Evolutionary conservation across 2,888 invertebrate species (phyloP).

Genomic region (Herminia tarsipennalis): DNA sequence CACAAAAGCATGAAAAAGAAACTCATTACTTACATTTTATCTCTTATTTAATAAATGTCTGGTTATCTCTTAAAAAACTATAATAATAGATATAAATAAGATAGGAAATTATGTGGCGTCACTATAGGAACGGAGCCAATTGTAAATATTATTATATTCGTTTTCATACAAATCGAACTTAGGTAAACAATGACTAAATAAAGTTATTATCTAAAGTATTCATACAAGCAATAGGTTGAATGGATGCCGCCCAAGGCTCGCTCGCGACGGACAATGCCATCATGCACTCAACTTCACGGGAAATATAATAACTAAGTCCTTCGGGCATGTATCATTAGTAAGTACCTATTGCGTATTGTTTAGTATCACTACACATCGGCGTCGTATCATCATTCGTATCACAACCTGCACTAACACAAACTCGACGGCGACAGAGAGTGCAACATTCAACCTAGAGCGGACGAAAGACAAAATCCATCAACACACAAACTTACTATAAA

Average conservation of each 20-base stretch:
- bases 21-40: conserved; percentile 49
- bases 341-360: conserved; percentile 1
- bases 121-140: conserved; percentile 81
- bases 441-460: conserved; percentile 48
- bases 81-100: conserved; percentile 78
- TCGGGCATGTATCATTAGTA: not conserved
- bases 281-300: not conserved
- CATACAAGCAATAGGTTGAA: conserved; percentile 56
- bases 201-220: conserved; percentile 78
- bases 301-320: not conserved
- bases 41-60: conserved; percentile 64
- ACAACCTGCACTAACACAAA: conserved; percentile 53
- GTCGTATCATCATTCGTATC: conserved; percentile 49
- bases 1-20: conserved; percentile 58
- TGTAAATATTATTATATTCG: conserved; percentile 63
- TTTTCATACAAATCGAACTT: conserved; percentile 77
- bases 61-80: conserved; percentile 68
- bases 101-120: conserved; percentile 73
- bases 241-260: conserved; percentile 27
- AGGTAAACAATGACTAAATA: conserved; percentile 81
- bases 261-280: conserved; percentile 12
- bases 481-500: conserved; percentile 73
- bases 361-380: conserved; percentile 26
- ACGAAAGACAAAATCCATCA: conserved; percentile 51
- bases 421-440: conserved; percentile 18